Conservation (phyloP, 2,888 invertebrate genomes). For the Watsonalla cultraria region DNA sequence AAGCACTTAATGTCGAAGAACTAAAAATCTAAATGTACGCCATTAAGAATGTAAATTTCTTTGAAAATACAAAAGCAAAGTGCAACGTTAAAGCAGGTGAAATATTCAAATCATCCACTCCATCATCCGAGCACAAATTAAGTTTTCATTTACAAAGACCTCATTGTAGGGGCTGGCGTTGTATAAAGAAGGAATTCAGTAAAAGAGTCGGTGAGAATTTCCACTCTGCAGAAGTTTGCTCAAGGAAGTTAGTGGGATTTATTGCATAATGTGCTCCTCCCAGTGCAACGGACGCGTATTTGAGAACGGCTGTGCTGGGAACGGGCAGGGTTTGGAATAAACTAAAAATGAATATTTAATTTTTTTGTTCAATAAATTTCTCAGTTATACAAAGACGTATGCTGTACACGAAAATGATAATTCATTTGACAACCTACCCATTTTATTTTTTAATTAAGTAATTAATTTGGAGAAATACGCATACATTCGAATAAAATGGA, state of each 20-base stretch:
- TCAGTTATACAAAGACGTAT: no score
- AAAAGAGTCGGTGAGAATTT: constrained; percentile 21
- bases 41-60: no score
- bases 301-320: constrained; percentile 1
- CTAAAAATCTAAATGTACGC: no score
- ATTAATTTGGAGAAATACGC: no score
- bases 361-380: no score
- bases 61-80: background rate
- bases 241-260: constrained; percentile 26
- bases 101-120: constrained; percentile 3
- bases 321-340: background rate
- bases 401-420: no score
- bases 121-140: constrained; percentile 14
- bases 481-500: no score
- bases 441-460: no score
- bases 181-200: constrained; percentile 10
- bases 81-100: background rate
- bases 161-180: constrained; percentile 7
- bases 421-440: no score
- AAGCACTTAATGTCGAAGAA: no score
- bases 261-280: constrained; percentile 25
- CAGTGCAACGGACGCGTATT: constrained; percentile 12
- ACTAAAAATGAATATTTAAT: no score
- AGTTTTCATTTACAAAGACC: constrained; percentile 25
- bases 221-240: constrained; percentile 18